Base-by-base conservation (phyloP, 2,888 invertebrate genomes). In the Autographa pulchrina region DNA sequence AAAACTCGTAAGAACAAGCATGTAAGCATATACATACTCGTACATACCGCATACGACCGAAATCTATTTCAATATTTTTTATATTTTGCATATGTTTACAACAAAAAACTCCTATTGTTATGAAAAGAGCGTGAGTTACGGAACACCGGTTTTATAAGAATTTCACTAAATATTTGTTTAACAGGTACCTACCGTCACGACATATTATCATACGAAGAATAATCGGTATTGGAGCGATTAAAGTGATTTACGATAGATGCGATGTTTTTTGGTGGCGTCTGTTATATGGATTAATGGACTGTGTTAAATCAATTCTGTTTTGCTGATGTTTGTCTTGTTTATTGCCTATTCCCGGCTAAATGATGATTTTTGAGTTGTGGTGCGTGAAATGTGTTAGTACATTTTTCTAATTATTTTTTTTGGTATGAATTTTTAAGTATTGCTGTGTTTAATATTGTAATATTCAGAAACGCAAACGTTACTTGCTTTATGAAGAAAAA, bases 91-190 rank as follows among this genome's bases (percentile, higher is more conserved):
- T 1, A 43, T 16, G 3, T 0, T 5, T 35, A 35, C 35, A 35
- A 43, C 16, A 43, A 14, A 41, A 61, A 52, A 54, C 14, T 65
- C n/a, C 16, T 38, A 4, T 43, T 41, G 61, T 70, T 6, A 59
- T 2, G 18, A 43, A 43, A 43, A 48, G 11, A 52, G 11, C 7
- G 11, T 52, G 66, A 59, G 76, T 71, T 77, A 76, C 74, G 69
- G 74, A 68, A 75, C 56, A 66, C 60, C 41, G 60, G 32, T 8
- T 48, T n/a, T n/a, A 16, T 48, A 16, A n/a, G 16, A 68, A 74
- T 77, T 77, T 74, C 69, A 74, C 72, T 56, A 60, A 70, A 64
- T 77, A 81, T 75, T 81, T 81, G 43, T 43, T 68, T 9, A 20
- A 59, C 31, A 63, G 70, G 62, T 62, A 65, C 48, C 56, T 62